Base-by-base conservation (phyloP, 2,888 invertebrate species). In the Rotaria sp. region DNA sequence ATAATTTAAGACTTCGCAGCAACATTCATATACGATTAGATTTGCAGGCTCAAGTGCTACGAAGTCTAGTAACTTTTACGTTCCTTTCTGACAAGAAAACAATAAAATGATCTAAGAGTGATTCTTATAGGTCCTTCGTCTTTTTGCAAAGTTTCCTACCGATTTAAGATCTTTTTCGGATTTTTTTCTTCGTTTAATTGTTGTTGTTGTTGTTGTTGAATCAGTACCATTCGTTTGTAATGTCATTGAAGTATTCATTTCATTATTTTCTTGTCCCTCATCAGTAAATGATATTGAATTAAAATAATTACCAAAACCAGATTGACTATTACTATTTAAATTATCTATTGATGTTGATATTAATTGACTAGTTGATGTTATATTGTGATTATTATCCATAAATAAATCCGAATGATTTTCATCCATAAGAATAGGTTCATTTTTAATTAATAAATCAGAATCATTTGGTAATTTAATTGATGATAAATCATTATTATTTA, bases 241-340 rank as follows among this genome's bases (percentile, higher is more conserved):
- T 75, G 38, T 41, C 21, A 41, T 38, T 45, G 80, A 18, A 67
- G 21, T 67, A 35, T 38, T 67, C 38, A 38, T 38, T 67, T 67
- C 67, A 35, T 67, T 35, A 21, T 35, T 67, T 38, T 67, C 67
- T 35, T 30, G 67, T 67, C 67, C 67, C 3, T 67, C 67, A 1
- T 67, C 35, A 21, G 38, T 18, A 21, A 67, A 67, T 21, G 35
- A 67, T 35, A 21, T 4, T 67, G 67, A 21, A 35, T 15, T 67
- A 8, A 67, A 38, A 35, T 67, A 67, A 67, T 67, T 35, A 21
- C 38, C 67, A 38, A 67, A 67, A 18, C 35, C 67, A 5, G 67
- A 67, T 35, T 67, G 67, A 67, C 67, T 67, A 35, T 67, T 67
- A 67, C 67, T 67, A 67, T 67, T 67, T 8, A 67, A 21, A 67